Base-by-base conservation (phyloP, 1,140 invertebrate genomes). In the Temnothorax nylanderi region DNA sequence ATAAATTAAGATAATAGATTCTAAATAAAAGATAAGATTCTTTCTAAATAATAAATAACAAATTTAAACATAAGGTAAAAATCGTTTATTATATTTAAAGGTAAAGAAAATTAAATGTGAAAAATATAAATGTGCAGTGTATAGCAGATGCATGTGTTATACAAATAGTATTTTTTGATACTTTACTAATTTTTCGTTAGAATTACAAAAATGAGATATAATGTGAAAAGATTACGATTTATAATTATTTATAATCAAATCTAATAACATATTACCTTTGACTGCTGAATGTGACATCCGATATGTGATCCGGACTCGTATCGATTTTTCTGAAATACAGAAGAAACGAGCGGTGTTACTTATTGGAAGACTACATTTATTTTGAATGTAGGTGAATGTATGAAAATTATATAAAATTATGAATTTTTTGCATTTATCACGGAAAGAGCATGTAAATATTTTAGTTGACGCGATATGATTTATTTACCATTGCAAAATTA, bases 321-420 rank as follows among this genome's bases (percentile, higher is more conserved):
- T 89, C 84, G 16, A n/a, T 10, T 81, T 86, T 89, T 37, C 88
- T 89, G 88, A 51, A 89, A 89, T 60, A 88, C 3, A 89, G 3
- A 41, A 13, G 11, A 64, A 51, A 58, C 26, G 18, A 18, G 8
- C 4, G 11, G 32, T 49, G 7, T 65, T 80, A 21, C 34, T 32
- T 16, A 78, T 47, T 13, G 41, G 21, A 41, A 21, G 16, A 54
- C 13, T 10, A 11, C 21, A 37, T 76, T 49, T 87, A 21, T n/a
- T 71, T 49, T 4, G 10, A 32, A 16, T 11, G 6, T 7, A 18
- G 32, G 8, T 4, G 11, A 56, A 71, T 21, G 6, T 41, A 16
- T 16, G 32, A 51, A 7, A 69, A 8, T 2, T 41, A 47, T 26
- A 44, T 18, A 26, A n/a, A 34, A 47, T 47, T 64, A 18, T 2